Evolutionary conservation across 2,113 vertebrate genomes (phyloP).

Genomic region (Oophaga pumilio): DNA sequence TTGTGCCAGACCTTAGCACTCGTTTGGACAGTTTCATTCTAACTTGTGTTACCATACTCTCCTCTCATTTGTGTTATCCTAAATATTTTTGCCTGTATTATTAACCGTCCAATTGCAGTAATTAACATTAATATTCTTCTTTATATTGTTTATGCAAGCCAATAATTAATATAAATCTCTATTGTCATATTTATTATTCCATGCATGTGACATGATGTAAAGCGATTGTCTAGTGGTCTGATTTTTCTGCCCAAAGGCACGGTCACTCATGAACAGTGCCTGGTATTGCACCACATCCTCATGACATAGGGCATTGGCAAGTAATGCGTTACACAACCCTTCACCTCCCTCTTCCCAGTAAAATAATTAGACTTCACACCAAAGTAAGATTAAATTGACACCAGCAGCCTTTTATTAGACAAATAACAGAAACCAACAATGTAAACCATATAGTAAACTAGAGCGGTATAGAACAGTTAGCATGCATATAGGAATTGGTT

Average conservation of each 20-base stretch:
- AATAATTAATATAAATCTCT: no score
- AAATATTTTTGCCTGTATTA: neutral
- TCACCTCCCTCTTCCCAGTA: no score
- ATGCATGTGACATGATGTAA: neutral
- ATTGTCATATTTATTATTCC: no score
- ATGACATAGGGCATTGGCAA: neutral
- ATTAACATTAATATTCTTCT: neutral
- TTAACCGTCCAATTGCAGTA: neutral
- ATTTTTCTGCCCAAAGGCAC: neutral
- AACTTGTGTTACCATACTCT: neutral
- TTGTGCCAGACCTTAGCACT: neutral
- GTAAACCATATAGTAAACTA: no score
- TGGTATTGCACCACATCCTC: neutral
- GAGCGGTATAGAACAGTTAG: no score
- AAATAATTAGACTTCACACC: no score
- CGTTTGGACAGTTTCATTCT: neutral
- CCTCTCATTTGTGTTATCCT: neutral
- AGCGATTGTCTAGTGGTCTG: neutral
- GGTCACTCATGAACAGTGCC: neutral
- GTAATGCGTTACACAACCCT: no score
- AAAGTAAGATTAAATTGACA: no score
- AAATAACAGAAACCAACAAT: no score
- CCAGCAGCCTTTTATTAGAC: no score
- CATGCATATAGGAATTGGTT: no score
- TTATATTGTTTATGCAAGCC: no score